Base-by-base conservation (phyloP, 2,797 vertebrate species). In the Natrix natrix region DNA sequence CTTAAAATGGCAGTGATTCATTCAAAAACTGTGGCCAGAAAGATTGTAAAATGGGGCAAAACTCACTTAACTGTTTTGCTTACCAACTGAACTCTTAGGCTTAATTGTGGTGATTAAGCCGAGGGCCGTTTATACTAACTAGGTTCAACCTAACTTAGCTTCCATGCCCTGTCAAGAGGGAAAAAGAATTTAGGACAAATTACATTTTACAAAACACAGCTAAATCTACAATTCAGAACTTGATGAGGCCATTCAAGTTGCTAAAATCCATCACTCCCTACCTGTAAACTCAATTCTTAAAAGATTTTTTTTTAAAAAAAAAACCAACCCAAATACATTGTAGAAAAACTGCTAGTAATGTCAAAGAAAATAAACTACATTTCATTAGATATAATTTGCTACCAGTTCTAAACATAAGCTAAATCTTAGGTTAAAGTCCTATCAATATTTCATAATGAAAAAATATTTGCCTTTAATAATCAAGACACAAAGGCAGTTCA, bases 401-500 rank as follows among this genome's bases (percentile, higher is more conserved):
- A 83, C 59, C 52, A 32, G 48, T 66, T 91, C 59, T 17, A 86
- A 87, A 66, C 37, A 55, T 20, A n/a, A 87, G 17, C 12, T 63
- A 32, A 13, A 11, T 52, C 61, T 91, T 5, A 55, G n/a, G 28
- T 32, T 20, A 63, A 83, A 59, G 20, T 4, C 69, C 32, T 59
- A 8, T 8, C 37, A 91, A 59, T 8, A 28, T n/a, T 52, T 61
- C 24, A 78, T 24, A 86, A 22, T 57, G n/a, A 20, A 17, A 90
- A 93, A 95, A 63, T 92, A 89, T 88, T 95, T 93, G 11, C 94
- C 94, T 94, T 94, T 90, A 57, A 69, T 92, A 94, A 87, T 92
- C 32, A 59, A 20, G 5, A 60, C 16, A 24, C 43, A 66, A 12
- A 43, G 13, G 12, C 24, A 93, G 88, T 8, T 32, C 16, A 55